Evolutionary conservation across 2,113 vertebrate genomes (phyloP), one percentile per base, ranked within the genome.

Genomic region (Lepisosteus osseus): DNA sequence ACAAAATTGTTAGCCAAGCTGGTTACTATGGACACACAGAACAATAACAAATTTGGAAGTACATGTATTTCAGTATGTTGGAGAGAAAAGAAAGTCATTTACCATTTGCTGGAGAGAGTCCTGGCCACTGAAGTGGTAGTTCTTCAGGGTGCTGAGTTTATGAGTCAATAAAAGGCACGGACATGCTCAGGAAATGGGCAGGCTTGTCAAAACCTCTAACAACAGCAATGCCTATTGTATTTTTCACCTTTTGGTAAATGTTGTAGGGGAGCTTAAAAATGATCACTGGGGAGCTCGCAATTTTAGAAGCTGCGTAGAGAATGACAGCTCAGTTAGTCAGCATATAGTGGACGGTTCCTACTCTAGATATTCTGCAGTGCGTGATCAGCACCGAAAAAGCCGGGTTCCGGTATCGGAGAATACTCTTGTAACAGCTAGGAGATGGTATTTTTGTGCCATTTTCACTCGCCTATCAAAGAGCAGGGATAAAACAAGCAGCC

Each of bases 151-250:
- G 76, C 9, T 29, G 68, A 80, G 73, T 79, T 86, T 83, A 85
- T 77, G 55, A 71, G 75, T 78, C 77, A 61, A 82, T 86, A 81
- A 85, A 86, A 83, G 63, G 71, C 69, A 62, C 54, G 74, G 74
- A 76, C 69, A 80, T 44, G 56, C 67, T 73, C 67, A 3, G 78
- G 82, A 78, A 81, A 87, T 74, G 77, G 64, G 45, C 67, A 57
- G 56, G 63, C 68, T 71, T 68, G 75, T 72, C 70, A 70, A 82
- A 78, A 79, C 64, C 74, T 68, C 68, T 66, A 70, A 77, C 79
- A 75, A 76, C 78, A 72, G n/a, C 61, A 65, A 66, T 67, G 44
- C 29, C 7, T 65, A 54, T 72, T 81, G 63, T 67, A 65, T 51
- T 55, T 17, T 72, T 56, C n/a, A 14, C 12, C 5, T 5, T 59